Percentiles rank a stretch among this genome's conserved stretches.
Evolutionary conservation across 2,888 invertebrate species (phyloP).

Genomic region (Melitaea athalia): DNA sequence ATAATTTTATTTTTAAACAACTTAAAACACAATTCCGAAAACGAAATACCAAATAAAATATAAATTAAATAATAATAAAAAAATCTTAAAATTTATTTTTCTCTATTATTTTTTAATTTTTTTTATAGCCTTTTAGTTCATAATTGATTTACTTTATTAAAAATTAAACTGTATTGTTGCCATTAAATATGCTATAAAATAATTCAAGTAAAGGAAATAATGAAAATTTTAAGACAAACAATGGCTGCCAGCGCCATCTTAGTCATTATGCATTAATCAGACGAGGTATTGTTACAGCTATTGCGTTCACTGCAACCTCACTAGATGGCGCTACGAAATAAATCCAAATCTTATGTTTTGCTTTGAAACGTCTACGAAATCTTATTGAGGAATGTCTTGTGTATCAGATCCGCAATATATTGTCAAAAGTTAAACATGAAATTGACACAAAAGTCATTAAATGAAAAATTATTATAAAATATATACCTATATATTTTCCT

Average conservation of each 20-base stretch:
- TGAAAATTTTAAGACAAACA: background rate
- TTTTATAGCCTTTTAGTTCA: background rate
- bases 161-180: no score
- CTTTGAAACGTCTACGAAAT: no score
- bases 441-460: no score
- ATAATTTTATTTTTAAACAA: background rate
- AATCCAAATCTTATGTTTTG: no score
- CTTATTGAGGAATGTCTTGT: no score
- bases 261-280: conserved; percentile 38
- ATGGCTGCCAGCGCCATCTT: conserved; percentile 54
- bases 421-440: no score
- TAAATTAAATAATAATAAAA: no score
- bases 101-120: background rate
- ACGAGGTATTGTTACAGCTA: conserved; percentile 25
- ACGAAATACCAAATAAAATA: no score
- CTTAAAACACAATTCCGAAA: no score
- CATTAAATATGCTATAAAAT: no score
- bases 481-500: background rate
- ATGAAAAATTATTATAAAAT: background rate
- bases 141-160: no score
- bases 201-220: background rate
- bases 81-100: background rate
- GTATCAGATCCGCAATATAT: no score
- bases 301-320: conserved; percentile 33
- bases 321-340: conserved; percentile 52